Evolutionary conservation across 2,113 vertebrate species (phyloP).

Genomic region (Cinclus mexicanus): DNA sequence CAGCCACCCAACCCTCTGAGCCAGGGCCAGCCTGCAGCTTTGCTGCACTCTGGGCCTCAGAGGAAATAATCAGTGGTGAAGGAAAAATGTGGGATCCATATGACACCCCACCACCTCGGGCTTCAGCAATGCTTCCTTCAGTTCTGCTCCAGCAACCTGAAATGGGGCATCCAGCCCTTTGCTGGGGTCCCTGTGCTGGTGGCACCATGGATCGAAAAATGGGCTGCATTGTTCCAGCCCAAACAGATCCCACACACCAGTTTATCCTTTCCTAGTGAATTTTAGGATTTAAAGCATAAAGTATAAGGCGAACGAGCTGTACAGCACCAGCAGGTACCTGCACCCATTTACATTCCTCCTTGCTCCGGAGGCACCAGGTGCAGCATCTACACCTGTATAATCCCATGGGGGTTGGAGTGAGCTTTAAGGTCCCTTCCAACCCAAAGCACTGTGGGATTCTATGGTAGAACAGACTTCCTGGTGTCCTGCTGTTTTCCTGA

Average conservation of each 20-base stretch:
- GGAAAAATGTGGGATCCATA: fast-evolving
- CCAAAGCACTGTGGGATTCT: not conserved
- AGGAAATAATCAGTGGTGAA: not conserved
- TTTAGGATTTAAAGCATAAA: not conserved
- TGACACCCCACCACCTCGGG: fast-evolving
- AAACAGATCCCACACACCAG: fast-evolving
- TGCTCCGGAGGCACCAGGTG: not conserved
- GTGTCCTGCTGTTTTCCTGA: not conserved
- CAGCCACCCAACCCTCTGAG: not conserved
- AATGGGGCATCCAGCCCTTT: not conserved
- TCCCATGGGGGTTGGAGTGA: not conserved
- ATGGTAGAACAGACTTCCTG: not conserved
- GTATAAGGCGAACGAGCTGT: not conserved
- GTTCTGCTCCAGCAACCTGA: not conserved
- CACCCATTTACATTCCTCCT: not conserved
- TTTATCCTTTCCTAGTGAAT: not conserved
- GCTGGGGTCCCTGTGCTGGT: not conserved
- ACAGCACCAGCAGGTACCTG: not conserved
- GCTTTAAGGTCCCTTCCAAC: not conserved
- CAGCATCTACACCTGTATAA: not conserved
- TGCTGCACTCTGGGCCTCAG: not conserved
- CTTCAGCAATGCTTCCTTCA: not conserved
- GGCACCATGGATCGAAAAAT: not conserved
- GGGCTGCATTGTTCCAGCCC: not conserved
- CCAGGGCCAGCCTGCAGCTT: not conserved